Base-by-base conservation (phyloP, 2,888 invertebrate genomes). In the Volucella zonaria region DNA sequence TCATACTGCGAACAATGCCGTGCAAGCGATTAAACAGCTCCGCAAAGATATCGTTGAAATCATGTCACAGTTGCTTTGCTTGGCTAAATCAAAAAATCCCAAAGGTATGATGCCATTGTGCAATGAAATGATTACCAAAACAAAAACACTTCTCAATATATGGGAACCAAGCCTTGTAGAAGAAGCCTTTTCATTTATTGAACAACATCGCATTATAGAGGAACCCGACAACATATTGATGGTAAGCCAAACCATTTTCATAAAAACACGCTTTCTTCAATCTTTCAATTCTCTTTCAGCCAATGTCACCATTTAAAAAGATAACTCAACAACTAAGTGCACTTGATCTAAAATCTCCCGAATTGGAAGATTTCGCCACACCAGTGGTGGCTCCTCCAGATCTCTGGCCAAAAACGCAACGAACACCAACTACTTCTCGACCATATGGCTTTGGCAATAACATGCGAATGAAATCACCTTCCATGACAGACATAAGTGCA, bases 111-210 rank as follows among this genome's bases (percentile, higher is more conserved):
- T 95, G 88, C 95, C 95, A 3, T 94, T 95, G 82, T 95, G 95
- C 89, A 95, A 95, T 88, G 95, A 95, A 88, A 95, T 96, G 95
- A 94, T 95, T 77, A 93, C 93, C 42, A 96, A 96, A 93, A 95
- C 97, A 0, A 94, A 95, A 85, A 95, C 96, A 66, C 92, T 98
- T 74, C 92, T 97, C 2, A 95, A 95, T 64, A 93, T 97, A 2
- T 98, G 97, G 96, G 97, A 97, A 90, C 96, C 96, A 0, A 95
- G 95, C 9, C 92, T 97, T 47, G 95, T 98, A 0, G 97, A 97
- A 89, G 97, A 97, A 89, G 96, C 97, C 0, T 93, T 98, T 56
- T 94, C 95, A 10, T 96, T 95, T 88, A 94, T 97, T 59, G 97
- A 97, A 88, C 95, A 96, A 90, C 95, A 96, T 88, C 90, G 92